Percentiles rank a stretch among this genome's conserved stretches.
These are phyloP conservation scores for Stigmatopora nigra DNA, from an alignment of 2,113 vertebrate species.

Conservation along the genomic window DNA sequence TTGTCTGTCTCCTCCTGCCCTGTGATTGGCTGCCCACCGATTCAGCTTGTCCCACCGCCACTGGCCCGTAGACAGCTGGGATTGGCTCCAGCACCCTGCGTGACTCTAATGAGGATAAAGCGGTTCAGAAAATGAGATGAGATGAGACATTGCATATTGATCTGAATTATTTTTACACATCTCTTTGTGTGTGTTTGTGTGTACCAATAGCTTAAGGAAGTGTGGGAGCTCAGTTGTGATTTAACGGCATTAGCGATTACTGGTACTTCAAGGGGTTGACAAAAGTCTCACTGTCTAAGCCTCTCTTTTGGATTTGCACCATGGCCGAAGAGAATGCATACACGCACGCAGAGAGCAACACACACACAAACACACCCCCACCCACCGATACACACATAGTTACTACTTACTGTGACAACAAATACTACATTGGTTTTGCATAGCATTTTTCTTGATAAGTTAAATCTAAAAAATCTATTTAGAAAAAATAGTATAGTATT, in stretches of 20 bases:
- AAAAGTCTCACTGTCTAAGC: slow-evolving; percentile 58
- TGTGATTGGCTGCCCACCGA: too few relatives aligned
- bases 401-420: neutral
- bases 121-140: too few relatives aligned
- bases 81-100: too few relatives aligned
- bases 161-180: neutral
- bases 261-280: slow-evolving; percentile 45
- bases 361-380: slow-evolving; percentile 7
- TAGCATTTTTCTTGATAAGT: too few relatives aligned
- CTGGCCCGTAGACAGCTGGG: too few relatives aligned
- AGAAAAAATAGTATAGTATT: too few relatives aligned
- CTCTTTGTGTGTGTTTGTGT: neutral
- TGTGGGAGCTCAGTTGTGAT: slow-evolving; percentile 60
- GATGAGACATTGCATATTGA: neutral
- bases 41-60: too few relatives aligned
- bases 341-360: slow-evolving; percentile 8
- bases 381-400: neutral
- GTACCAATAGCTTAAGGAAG: slow-evolving; percentile 51
- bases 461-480: too few relatives aligned
- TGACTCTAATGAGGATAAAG: too few relatives aligned
- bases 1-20: too few relatives aligned
- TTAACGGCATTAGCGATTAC: slow-evolving; percentile 62
- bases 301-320: slow-evolving; percentile 55
- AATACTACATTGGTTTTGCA: neutral
- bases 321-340: slow-evolving; percentile 23